These are phyloP conservation scores for Drosophila serrata DNA, from an alignment of 1,140 invertebrate species.

Conservation along the genomic window DNA sequence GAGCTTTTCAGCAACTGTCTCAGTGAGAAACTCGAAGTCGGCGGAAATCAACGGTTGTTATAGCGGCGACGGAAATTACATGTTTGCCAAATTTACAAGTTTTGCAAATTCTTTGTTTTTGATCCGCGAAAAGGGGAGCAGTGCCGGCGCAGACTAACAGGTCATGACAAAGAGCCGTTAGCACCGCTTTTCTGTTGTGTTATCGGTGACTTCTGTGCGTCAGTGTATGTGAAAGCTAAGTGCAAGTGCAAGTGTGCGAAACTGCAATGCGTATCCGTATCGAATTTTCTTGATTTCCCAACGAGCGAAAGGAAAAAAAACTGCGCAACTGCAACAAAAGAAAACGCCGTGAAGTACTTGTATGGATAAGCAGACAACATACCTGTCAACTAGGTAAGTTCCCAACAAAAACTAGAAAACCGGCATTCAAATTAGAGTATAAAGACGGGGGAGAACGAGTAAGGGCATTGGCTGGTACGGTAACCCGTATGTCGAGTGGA, in stretches of 20 bases:
- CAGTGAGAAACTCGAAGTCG: constrained; percentile 3
- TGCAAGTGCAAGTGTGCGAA: constrained; percentile 44
- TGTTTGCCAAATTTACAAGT: constrained; percentile 10
- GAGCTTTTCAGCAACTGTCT: neutral
- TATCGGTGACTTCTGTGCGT: neutral
- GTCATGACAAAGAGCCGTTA: constrained; percentile 17
- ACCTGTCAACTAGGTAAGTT: constrained; percentile 51
- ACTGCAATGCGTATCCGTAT: constrained; percentile 70
- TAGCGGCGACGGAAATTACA: constrained; percentile 15
- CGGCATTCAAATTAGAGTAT: constrained; percentile 26
- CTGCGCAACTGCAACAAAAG: constrained; percentile 26
- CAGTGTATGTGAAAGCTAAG: constrained; percentile 15
- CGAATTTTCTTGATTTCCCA: constrained; percentile 74
- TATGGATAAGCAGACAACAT: constrained; percentile 52
- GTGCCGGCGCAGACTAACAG: constrained; percentile 1
- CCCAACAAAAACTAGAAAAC: constrained; percentile 7
- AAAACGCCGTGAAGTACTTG: constrained; percentile 21
- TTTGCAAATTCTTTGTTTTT: constrained; percentile 15
- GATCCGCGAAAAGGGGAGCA: neutral
- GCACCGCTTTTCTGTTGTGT: constrained; percentile 3
- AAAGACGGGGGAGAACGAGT: constrained; percentile 2
- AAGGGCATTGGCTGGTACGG: constrained; percentile 11
- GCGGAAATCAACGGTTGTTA: constrained; percentile 9
- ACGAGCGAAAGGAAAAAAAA: constrained; percentile 34
- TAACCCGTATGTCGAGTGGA: constrained; percentile 9